Evolutionary conservation across 2,113 vertebrate species (phyloP).

Genomic region (Pelecanoides urinatrix): DNA sequence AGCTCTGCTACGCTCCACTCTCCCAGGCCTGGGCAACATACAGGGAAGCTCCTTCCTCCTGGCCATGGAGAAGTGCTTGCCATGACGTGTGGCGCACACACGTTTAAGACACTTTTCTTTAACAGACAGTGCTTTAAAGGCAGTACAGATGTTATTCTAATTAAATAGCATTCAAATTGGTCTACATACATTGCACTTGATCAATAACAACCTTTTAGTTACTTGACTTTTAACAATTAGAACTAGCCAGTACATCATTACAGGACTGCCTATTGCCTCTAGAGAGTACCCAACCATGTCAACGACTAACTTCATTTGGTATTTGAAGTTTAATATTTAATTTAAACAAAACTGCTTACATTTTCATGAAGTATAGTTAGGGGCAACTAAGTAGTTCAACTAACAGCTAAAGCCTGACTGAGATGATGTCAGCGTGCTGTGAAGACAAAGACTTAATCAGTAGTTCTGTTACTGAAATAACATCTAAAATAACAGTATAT

Average conservation of each 20-base stretch:
- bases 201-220: background rate
- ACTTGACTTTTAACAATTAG: background rate
- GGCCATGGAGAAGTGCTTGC: background rate
- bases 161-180: background rate
- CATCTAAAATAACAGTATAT: background rate
- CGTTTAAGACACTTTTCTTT: background rate
- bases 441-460: background rate
- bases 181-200: background rate
- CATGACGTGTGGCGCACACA: accelerated
- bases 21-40: background rate
- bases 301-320: background rate
- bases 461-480: background rate
- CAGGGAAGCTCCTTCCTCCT: background rate
- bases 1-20: background rate
- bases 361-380: background rate
- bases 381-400: background rate
- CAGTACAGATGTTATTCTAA: background rate
- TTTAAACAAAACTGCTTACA: background rate
- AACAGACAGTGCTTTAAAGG: background rate
- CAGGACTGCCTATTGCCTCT: background rate
- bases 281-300: background rate
- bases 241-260: background rate
- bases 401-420: background rate
- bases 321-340: background rate
- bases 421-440: background rate